A percentile compares a stretch with the other conserved stretches of the same genome.
These are phyloP conservation scores for Orthonychiurus folsomi DNA, from an alignment of 2,888 invertebrate genomes.

Conservation along the genomic window DNA sequence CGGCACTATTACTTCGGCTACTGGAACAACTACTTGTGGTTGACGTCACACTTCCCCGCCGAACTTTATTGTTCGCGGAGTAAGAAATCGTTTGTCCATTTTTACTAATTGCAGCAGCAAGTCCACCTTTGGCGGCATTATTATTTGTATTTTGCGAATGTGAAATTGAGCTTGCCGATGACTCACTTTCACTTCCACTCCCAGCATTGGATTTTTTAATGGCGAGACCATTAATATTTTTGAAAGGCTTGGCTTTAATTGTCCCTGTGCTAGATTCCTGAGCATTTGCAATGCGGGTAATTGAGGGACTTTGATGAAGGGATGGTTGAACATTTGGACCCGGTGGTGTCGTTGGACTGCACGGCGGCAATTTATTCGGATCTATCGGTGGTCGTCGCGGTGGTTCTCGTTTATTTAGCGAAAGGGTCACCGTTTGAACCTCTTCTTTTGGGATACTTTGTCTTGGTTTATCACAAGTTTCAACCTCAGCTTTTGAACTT, in stretches of 20 bases:
- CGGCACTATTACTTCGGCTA: conserved; percentile 37
- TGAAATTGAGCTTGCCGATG: neutral
- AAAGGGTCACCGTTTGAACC: no score
- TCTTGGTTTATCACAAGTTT: neutral
- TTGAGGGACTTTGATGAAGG: conserved; percentile 27
- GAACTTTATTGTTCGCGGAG: conserved; percentile 23
- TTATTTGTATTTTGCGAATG: conserved; percentile 4
- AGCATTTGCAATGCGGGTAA: conserved; percentile 13
- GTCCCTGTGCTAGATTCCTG: neutral
- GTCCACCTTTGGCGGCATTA: no score
- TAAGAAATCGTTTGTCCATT: neutral
- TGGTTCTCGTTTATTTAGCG: conserved; percentile 44
- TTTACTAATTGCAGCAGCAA: neutral
- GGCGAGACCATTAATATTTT: conserved; percentile 1
- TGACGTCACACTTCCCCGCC: conserved; percentile 31
- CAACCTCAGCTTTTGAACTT: conserved; percentile 3
- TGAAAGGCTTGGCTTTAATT: conserved; percentile 5
- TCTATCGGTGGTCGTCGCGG: conserved; percentile 50
- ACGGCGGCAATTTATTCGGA: conserved; percentile 32
- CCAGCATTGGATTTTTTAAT: conserved; percentile 12
- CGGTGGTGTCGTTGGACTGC: conserved; percentile 4
- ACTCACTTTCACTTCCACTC: conserved; percentile 9
- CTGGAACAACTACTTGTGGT: conserved; percentile 20
- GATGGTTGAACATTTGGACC: neutral
- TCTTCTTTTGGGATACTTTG: conserved; percentile 42